Evolutionary conservation across 2,113 vertebrate species (phyloP).

Genomic region (Eurypyga helias): DNA sequence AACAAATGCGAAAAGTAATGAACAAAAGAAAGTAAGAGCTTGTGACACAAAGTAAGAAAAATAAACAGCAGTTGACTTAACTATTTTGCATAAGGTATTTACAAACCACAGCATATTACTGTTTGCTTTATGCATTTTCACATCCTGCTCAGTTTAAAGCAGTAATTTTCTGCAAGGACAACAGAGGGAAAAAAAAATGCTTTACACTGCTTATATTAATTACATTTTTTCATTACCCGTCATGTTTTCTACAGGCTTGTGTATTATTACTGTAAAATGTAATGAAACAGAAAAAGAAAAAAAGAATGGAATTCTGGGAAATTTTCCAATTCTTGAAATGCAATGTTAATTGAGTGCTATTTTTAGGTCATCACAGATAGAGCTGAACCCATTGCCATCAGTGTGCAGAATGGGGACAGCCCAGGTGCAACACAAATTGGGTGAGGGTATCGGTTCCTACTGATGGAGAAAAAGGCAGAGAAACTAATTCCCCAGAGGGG

Average conservation of each 20-base stretch:
- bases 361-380: slow-evolving; percentile 81
- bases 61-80: slow-evolving; percentile 79
- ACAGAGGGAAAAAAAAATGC: slow-evolving; percentile 80
- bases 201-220: slow-evolving; percentile 88
- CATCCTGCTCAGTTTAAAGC: slow-evolving; percentile 84
- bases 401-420: slow-evolving; percentile 66
- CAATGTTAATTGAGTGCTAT: slow-evolving; percentile 88
- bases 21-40: slow-evolving; percentile 67
- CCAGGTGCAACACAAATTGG: slow-evolving; percentile 72
- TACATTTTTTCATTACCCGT: slow-evolving; percentile 88
- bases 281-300: slow-evolving; percentile 84
- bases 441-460: slow-evolving; percentile 24
- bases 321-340: slow-evolving; percentile 89
- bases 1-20: slow-evolving; percentile 16
- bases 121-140: slow-evolving; percentile 81
- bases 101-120: slow-evolving; percentile 80
- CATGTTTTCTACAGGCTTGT: slow-evolving; percentile 87
- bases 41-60: slow-evolving; percentile 75
- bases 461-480: slow-evolving; percentile 8
- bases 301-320: slow-evolving; percentile 89
- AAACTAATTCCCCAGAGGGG: background rate
- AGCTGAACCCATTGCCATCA: slow-evolving; percentile 73
- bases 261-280: slow-evolving; percentile 88
- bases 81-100: slow-evolving; percentile 83
- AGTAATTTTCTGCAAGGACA: slow-evolving; percentile 85